Percentiles rank a stretch among this genome's conserved stretches.
Evolutionary conservation across 2,888 invertebrate genomes (phyloP).

Genomic region (Parapristionchus giblindavisi): DNA sequence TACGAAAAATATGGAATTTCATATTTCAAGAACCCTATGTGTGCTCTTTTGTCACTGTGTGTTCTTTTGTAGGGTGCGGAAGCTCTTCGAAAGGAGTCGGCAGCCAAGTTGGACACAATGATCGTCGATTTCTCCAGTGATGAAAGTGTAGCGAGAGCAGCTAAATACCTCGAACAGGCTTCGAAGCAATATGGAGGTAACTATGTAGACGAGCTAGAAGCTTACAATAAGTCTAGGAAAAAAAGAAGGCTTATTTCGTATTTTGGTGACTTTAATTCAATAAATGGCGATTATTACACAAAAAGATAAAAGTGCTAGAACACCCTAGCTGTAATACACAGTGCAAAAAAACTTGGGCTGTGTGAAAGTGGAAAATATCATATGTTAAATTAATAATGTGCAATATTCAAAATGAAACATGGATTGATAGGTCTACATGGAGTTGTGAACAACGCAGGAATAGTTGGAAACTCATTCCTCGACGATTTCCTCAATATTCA

Average conservation of each 20-base stretch:
- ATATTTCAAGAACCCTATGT: no score
- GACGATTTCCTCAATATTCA: constrained; percentile 68
- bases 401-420: background rate
- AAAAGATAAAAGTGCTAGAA: background rate
- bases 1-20: no score
- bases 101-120: constrained; percentile 51
- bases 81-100: background rate
- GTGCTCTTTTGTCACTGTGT: no score
- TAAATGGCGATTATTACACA: no score
- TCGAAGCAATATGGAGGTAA: constrained; percentile 48
- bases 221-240: no score
- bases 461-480: constrained; percentile 62
- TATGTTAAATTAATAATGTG: no score
- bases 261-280: no score
- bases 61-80: constrained; percentile 1
- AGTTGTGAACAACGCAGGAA: constrained; percentile 68
- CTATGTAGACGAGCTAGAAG: background rate
- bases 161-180: constrained; percentile 50
- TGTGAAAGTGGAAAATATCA: no score
- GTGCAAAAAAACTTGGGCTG: no score
- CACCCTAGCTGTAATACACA: no score
- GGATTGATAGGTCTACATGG: constrained; percentile 65
- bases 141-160: constrained; percentile 53
- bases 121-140: constrained; percentile 60
- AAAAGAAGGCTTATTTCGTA: no score